Conservation (phyloP, 2,113 vertebrate species). For the Coptodon bakossiorum region DNA sequence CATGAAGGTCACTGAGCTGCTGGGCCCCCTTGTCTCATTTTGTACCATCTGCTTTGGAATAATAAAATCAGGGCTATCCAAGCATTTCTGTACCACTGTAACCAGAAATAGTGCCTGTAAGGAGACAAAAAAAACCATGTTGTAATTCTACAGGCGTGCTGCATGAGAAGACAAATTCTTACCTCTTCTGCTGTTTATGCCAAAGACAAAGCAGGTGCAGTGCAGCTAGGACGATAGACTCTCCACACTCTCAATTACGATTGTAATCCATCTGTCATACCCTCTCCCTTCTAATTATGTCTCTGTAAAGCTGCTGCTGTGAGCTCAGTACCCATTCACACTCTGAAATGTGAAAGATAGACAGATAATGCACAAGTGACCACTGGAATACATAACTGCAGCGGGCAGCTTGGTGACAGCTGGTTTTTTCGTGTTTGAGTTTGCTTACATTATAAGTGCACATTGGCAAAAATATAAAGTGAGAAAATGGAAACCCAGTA, state of each 20-base stretch:
- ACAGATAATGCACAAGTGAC: slow-evolving; percentile 49
- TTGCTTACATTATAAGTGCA: not conserved
- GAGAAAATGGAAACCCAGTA: not conserved
- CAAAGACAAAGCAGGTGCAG: slow-evolving; percentile 55
- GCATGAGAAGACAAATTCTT: slow-evolving; percentile 33
- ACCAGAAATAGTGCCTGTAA: not conserved
- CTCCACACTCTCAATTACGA: slow-evolving; percentile 55
- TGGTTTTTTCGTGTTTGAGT: not conserved
- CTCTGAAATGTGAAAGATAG: slow-evolving; percentile 43
- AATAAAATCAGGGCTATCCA: slow-evolving; percentile 37
- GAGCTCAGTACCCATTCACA: slow-evolving; percentile 27
- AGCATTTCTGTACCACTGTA: slow-evolving; percentile 3
- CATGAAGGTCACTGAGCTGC: slow-evolving; percentile 55
- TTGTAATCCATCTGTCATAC: slow-evolving; percentile 68
- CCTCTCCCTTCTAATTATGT: slow-evolving; percentile 59
- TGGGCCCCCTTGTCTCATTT: slow-evolving; percentile 17
- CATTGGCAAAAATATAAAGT: not conserved
- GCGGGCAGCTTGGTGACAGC: not conserved
- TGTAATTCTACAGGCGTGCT: slow-evolving; percentile 32
- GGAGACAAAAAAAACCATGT: not conserved
- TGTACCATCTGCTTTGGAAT: slow-evolving; percentile 59
- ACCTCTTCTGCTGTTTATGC: slow-evolving; percentile 43
- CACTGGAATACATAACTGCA: slow-evolving; percentile 35
- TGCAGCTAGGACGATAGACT: slow-evolving; percentile 34
- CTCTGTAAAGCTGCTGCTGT: slow-evolving; percentile 43